These are phyloP conservation scores for Nymphalis urticae DNA, from an alignment of 2,888 invertebrate species.

Conservation along the genomic window DNA sequence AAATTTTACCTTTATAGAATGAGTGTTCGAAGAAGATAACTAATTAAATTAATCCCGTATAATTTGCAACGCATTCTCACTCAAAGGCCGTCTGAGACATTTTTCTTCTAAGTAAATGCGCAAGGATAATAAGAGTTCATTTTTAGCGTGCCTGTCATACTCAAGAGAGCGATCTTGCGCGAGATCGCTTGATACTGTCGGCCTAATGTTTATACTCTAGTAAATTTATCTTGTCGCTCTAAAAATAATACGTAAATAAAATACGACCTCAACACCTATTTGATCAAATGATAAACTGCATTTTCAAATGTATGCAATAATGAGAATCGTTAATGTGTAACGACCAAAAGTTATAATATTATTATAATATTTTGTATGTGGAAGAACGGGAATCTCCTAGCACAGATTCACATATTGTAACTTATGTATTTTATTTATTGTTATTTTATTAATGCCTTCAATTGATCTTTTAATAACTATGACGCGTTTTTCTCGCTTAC, in stretches of 20 bases:
- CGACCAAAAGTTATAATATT: too few species aligned
- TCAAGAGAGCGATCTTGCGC: conserved; percentile 33
- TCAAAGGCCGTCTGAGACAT: conserved; percentile 32
- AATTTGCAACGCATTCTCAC: conserved; percentile 35
- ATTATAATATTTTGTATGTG: too few species aligned
- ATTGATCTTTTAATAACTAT: too few species aligned
- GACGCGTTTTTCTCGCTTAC: too few species aligned
- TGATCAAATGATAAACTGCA: not conserved
- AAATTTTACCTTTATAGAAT: conserved; percentile 15
- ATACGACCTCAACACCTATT: conserved; percentile 7
- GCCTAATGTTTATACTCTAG: conserved; percentile 24
- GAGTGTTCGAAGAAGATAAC: conserved; percentile 13
- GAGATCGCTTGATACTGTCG: conserved; percentile 35
- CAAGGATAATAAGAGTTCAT: conserved; percentile 39
- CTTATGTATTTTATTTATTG: too few species aligned
- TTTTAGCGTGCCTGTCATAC: conserved; percentile 37
- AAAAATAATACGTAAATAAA: conserved; percentile 24
- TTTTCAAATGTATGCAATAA: not conserved
- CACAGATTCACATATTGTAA: too few species aligned
- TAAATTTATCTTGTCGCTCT: conserved; percentile 26
- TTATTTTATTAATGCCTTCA: too few species aligned
- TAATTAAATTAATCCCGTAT: conserved; percentile 32
- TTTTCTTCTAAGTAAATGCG: conserved; percentile 35
- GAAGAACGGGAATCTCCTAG: too few species aligned
- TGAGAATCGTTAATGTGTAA: too few species aligned